Conservation (phyloP, 2,797 vertebrate genomes). For the Distichodus sexfasciatus region DNA sequence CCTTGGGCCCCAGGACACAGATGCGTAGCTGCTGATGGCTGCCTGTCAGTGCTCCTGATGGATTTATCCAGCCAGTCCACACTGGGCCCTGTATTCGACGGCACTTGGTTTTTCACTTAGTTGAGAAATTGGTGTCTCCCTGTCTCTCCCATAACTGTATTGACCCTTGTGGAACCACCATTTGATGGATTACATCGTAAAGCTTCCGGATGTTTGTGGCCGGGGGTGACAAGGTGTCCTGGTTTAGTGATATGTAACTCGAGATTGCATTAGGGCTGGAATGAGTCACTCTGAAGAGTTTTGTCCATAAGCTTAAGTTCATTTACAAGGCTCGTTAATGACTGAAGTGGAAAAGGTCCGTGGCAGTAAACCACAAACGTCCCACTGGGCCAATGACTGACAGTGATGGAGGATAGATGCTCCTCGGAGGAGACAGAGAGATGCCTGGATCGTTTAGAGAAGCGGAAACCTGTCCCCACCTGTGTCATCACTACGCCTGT, state of each 20-base stretch:
- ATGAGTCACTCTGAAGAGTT: conserved; percentile 44
- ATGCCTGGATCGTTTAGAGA: conserved; percentile 62
- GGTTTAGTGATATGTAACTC: conserved; percentile 64
- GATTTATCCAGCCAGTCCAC: conserved; percentile 76
- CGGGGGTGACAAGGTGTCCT: conserved; percentile 59
- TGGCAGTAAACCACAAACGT: conserved; percentile 63
- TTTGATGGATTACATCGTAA: conserved; percentile 74
- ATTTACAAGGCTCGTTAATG: conserved; percentile 66
- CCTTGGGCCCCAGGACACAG: conserved; percentile 66
- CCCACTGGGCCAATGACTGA: conserved; percentile 66
- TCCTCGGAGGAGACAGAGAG: conserved; percentile 66
- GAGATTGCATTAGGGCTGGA: conserved; percentile 53
- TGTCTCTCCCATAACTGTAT: conserved; percentile 64
- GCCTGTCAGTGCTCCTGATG: conserved; percentile 68
- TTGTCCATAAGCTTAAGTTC: conserved; percentile 61
- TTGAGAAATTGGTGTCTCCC: conserved; percentile 64
- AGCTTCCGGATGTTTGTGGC: conserved; percentile 69
- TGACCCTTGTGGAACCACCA: conserved; percentile 69
- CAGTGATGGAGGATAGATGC: conserved; percentile 71
- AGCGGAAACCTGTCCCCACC: conserved; percentile 65
- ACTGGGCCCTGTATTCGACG: conserved; percentile 34
- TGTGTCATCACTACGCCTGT: conserved; percentile 60
- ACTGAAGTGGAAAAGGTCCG: conserved; percentile 62
- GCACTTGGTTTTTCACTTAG: conserved; percentile 80
- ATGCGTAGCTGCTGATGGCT: conserved; percentile 71